phyloP scores from a whole-genome alignment of 2,113 vertebrate species.

The Gorilla gorilla region DNA sequence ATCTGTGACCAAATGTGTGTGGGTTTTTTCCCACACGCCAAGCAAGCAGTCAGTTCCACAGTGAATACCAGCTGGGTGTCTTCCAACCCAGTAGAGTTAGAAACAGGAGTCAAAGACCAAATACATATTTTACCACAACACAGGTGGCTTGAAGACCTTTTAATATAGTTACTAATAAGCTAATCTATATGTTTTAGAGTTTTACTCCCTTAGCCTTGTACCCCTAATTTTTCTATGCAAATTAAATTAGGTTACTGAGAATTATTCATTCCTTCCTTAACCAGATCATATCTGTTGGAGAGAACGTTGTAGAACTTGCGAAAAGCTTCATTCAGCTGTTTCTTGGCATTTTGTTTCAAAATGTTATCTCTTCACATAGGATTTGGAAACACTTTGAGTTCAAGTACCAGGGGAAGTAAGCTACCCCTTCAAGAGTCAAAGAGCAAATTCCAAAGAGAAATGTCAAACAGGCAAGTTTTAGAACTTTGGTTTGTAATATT shows the following conservation, averaged over 20 bases:
- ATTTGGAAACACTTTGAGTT: slow-evolving; percentile 68
- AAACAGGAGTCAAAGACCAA: not conserved
- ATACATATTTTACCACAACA: not conserved
- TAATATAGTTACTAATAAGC: slow-evolving; percentile 26
- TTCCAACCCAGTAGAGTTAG: not conserved
- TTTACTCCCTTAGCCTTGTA: slow-evolving; percentile 25
- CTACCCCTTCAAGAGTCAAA: slow-evolving; percentile 60
- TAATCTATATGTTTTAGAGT: not conserved
- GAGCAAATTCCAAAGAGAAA: slow-evolving; percentile 66
- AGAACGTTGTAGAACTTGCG: slow-evolving; percentile 21
- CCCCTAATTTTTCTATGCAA: slow-evolving; percentile 9
- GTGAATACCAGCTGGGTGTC: not conserved
- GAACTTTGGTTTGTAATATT: slow-evolving; percentile 35
- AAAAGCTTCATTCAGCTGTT: slow-evolving; percentile 28
- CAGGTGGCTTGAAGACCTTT: slow-evolving; percentile 24
- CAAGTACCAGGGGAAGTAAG: slow-evolving; percentile 59
- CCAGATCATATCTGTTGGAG: not conserved
- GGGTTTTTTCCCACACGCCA: not conserved
- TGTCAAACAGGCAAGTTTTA: slow-evolving; percentile 79
- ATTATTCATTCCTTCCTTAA: not conserved
- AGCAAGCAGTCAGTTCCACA: not conserved
- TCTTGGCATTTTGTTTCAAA: slow-evolving; percentile 69
- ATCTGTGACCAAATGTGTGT: not conserved
- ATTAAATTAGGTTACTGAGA: slow-evolving; percentile 55
- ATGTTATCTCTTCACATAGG: slow-evolving; percentile 68